These are phyloP conservation scores for Bucorvus abyssinicus DNA, from an alignment of 2,797 vertebrate genomes.

Conservation along the genomic window DNA sequence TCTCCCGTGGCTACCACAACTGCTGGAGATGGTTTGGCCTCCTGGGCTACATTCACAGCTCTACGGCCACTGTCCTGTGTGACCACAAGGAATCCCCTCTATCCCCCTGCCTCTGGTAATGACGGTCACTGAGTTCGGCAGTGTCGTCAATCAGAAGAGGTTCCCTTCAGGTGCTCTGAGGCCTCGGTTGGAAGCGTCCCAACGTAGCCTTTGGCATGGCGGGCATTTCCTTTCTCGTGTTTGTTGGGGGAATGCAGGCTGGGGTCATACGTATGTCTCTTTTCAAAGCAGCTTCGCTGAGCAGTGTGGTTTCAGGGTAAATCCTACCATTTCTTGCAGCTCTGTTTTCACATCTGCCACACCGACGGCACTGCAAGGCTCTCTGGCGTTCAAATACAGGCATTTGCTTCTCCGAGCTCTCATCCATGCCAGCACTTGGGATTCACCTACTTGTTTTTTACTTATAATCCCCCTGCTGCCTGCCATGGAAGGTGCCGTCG, in stretches of 20 bases:
- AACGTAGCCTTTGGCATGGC: not conserved
- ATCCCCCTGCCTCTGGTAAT: not conserved
- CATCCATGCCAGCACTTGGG: not conserved
- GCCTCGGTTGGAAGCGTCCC: not conserved
- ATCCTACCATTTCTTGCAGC: not conserved
- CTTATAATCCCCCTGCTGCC: not conserved
- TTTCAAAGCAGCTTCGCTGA: not conserved
- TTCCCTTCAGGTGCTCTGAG: not conserved
- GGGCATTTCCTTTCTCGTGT: not conserved
- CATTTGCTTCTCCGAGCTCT: not conserved
- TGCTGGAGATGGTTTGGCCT: not conserved
- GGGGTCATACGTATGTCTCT: fast-evolving
- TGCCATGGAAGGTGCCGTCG: not conserved
- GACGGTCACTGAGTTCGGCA: not conserved
- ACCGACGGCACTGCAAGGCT: not conserved
- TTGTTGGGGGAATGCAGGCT: not conserved
- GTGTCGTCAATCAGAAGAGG: not conserved
- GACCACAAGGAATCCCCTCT: not conserved
- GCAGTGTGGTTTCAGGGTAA: not conserved
- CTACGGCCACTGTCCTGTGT: not conserved
- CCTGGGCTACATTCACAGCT: not conserved
- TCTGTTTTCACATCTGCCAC: not conserved
- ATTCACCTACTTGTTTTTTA: not conserved
- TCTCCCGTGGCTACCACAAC: not conserved
- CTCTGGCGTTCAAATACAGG: not conserved